Conservation (phyloP, 2,888 invertebrate genomes). For the Ochropleura plecta region DNA sequence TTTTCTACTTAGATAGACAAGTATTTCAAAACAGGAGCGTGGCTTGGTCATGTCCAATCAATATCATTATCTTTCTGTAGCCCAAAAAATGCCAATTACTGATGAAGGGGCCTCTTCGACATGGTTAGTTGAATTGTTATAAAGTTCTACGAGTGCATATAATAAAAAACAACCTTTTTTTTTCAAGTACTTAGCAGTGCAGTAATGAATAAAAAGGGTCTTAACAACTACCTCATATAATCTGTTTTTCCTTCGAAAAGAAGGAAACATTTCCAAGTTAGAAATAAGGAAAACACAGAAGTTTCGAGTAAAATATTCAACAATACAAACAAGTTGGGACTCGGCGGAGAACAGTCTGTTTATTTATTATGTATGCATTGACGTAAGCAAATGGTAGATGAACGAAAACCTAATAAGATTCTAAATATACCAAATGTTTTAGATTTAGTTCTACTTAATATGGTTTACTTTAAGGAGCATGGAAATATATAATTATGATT, state of each 20-base stretch:
- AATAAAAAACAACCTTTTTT: too few relatives aligned
- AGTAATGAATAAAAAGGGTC: too few relatives aligned
- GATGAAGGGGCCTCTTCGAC: too few relatives aligned
- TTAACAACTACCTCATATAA: neutral
- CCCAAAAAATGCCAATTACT: neutral
- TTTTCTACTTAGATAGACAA: too few relatives aligned
- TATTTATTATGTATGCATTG: conserved; percentile 35
- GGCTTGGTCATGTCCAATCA: too few relatives aligned
- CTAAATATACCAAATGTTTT: conserved; percentile 3
- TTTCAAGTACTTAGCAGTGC: too few relatives aligned
- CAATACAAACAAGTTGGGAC: conserved; percentile 7
- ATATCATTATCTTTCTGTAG: neutral
- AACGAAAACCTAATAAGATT: conserved; percentile 4
- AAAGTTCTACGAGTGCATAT: too few relatives aligned
- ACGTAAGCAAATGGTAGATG: conserved; percentile 13
- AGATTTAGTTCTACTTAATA: neutral
- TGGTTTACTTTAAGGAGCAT: neutral
- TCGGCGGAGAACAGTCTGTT: neutral
- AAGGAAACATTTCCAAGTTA: conserved; percentile 5
- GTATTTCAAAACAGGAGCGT: neutral
- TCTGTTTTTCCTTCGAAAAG: neutral
- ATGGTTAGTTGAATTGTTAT: neutral
- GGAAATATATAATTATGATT: neutral
- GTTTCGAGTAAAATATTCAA: conserved; percentile 8
- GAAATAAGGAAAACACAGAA: conserved; percentile 18